Conservation (phyloP, 2,797 vertebrate species). For the Sebastolobus altivelis region DNA sequence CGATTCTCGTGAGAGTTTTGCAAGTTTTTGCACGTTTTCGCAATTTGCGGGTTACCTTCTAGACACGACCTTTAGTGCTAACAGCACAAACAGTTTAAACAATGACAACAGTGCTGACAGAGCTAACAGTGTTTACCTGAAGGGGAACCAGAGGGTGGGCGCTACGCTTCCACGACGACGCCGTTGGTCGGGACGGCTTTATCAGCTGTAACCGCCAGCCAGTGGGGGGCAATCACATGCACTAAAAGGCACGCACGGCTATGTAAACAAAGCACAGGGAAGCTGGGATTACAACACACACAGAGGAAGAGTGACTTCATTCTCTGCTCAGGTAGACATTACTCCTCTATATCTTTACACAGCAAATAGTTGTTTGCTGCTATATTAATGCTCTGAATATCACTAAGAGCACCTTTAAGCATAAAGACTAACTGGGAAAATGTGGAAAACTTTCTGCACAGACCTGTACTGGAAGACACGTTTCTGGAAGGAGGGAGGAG, state of each 20-base stretch:
- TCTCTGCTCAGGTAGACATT: not conserved
- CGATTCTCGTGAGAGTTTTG: no score
- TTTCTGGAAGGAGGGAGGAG: slow-evolving; percentile 4
- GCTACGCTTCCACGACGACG: no score
- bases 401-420: no score
- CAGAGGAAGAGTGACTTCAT: not conserved
- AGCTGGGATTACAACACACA: not conserved
- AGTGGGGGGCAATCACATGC: not conserved
- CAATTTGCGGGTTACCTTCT: no score
- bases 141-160: no score
- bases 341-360: not conserved
- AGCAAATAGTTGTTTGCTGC: not conserved
- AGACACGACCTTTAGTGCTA: no score
- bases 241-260: not conserved
- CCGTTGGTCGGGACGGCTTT: not conserved
- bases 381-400: not conserved
- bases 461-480: not conserved
- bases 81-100: not conserved
- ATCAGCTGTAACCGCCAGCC: not conserved
- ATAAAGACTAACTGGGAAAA: slow-evolving; percentile 1
- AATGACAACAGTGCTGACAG: not conserved
- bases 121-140: not conserved
- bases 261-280: not conserved
- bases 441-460: not conserved
- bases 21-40: no score